Evolutionary conservation across 2,888 invertebrate genomes (phyloP), one percentile per base, ranked within the genome.

Genomic region (Diplolepis rosae): DNA sequence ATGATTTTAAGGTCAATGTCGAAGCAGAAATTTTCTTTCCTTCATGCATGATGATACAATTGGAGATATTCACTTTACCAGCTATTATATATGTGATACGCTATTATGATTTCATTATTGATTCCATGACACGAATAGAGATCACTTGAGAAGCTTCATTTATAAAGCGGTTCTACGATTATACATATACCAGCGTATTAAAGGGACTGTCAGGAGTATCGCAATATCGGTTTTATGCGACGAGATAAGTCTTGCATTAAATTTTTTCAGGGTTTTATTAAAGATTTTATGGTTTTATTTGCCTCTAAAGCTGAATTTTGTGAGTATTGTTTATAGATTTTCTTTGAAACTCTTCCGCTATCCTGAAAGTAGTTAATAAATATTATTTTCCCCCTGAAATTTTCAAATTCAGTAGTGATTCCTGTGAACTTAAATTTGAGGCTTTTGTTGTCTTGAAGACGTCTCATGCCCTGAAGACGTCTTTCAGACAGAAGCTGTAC

Each of bases 131-230:
- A 24, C 56, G 56, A 56, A 56, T 35, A 22, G 56, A 56, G 56
- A 56, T 56, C 56, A 35, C 56, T 56, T 56, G 56, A 56, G 56
- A 32, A 56, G 56, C 56, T 56, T 56, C 56, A 35, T 56, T 56
- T 56, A 35, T 56, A 24, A 56, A 56, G 56, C 22, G 35, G 54
- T 28, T 15, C 30, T 54, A 32, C 11, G 18, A 56, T 35, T 32
- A 35, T 50, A 39, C 24, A 24, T 13, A 56, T 35, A 56, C n/a
- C 32, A 22, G 11, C 9, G 56, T 56, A 35, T 56, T 56, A 35
- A 56, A 56, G 56, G 22, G 56, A 11, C 56, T 35, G 56, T 35
- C 35, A 56, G 18, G 15, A 56, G 35, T 56, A 56, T 56, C 35
- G 56, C 32, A 35, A 56, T 56, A 56, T 56, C 30, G 22, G 32